Conservation (phyloP, 2,797 vertebrate genomes). For the Anniella stebbinsi region DNA sequence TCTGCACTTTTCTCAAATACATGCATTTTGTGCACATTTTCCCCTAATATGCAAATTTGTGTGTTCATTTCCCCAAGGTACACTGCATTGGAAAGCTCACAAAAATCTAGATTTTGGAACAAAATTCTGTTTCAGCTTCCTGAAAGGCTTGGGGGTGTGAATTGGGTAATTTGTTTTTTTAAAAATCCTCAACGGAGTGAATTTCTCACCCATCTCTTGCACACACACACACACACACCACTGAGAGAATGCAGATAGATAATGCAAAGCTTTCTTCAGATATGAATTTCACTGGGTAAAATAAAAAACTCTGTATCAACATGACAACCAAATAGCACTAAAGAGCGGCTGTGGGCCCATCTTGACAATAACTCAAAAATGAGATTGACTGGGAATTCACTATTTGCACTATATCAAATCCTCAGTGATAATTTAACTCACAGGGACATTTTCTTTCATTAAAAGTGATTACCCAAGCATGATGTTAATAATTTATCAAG, state of each 20-base stretch:
- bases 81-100: too few relatives aligned
- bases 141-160: too few relatives aligned
- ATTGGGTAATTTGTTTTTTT: not conserved
- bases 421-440: slow-evolving; percentile 47
- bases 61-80: too few relatives aligned
- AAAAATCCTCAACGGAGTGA: too few relatives aligned
- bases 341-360: slow-evolving; percentile 3
- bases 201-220: too few relatives aligned
- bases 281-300: slow-evolving; percentile 16
- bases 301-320: slow-evolving; percentile 18
- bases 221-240: too few relatives aligned
- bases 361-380: slow-evolving; percentile 50
- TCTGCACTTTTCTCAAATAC: too few relatives aligned
- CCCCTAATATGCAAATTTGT: too few relatives aligned
- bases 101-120: too few relatives aligned
- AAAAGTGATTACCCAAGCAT: slow-evolving; percentile 49
- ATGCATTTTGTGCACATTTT: too few relatives aligned
- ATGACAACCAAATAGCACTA: slow-evolving; percentile 26
- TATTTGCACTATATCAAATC: slow-evolving; percentile 53
- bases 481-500: slow-evolving; percentile 47
- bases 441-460: slow-evolving; percentile 55
- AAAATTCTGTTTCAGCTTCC: too few relatives aligned
- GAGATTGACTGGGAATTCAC: slow-evolving; percentile 44
- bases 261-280: not conserved
- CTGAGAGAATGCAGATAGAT: fast-evolving